Evolutionary conservation across 1,140 invertebrate genomes (phyloP), one percentile per base, ranked within the genome.

Genomic region (Pogonognathellus flavescens): DNA sequence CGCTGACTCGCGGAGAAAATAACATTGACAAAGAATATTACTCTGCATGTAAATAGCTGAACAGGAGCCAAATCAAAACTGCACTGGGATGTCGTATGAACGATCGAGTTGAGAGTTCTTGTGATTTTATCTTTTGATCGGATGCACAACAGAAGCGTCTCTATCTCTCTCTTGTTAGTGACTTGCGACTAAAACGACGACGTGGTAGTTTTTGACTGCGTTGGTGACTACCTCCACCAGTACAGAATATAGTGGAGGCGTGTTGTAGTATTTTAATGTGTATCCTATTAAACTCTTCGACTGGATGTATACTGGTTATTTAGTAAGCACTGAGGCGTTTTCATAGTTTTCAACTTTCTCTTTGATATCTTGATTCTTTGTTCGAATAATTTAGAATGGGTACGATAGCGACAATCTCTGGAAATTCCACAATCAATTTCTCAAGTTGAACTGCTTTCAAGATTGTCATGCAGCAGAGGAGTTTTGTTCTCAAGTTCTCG

Each of bases 221-320:
- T 66, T 66, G 62, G 25, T n/a, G n/a, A n/a, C n/a, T n/a, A n/a
- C n/a, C n/a, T n/a, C n/a, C n/a, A n/a, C n/a, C n/a, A n/a, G n/a
- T n/a, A n/a, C 18, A 20, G 59, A 18, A 11, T 16, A 60, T 16
- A 60, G 62, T 66, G 62, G 20, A 66, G 62, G 62, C 62, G 62
- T 66, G 62, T 66, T 66, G 62, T 66, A 1, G 31, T 41, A 25
- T 66, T 66, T 66, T 66, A 25, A 66, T 66, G 20, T 66, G 62
- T 25, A 41, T 41, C 6, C 31, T 41, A 41, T 41, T 41, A 6
- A 41, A 41, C 6, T 41, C 1, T 41, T 41, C 31, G 31, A 41
- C 31, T 41, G 31, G n/a, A n/a, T 41, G 2, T 41, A 3, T 41
- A 41, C 31, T 41, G 31, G 31, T 41, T 41, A 41, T 41, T n/a